Conservation (phyloP, 2,888 invertebrate species). For the Mantis religiosa region DNA sequence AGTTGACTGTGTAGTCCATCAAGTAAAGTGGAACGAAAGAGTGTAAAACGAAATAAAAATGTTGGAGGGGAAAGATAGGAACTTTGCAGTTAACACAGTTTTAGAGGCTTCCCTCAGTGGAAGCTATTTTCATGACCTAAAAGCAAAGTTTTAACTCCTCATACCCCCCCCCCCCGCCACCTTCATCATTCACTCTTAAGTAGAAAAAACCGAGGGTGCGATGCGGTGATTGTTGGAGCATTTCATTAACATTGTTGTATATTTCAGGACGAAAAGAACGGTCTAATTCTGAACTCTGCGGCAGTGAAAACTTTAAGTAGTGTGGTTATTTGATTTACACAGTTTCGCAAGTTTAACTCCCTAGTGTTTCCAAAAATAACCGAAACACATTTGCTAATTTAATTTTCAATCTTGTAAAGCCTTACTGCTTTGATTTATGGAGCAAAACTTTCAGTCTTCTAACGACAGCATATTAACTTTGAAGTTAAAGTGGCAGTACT, state of each 20-base stretch:
- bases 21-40: background rate
- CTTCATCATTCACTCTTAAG: background rate
- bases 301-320: background rate
- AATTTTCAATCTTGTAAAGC: background rate
- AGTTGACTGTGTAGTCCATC: background rate
- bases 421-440: background rate
- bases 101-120: background rate
- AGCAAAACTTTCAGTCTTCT: background rate
- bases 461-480: no score
- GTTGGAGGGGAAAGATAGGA: background rate
- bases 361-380: background rate
- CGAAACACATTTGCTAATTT: background rate
- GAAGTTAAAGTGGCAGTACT: no score
- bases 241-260: background rate
- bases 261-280: background rate
- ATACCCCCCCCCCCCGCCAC: no score
- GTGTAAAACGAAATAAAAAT: background rate
- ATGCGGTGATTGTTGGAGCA: background rate
- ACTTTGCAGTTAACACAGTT: conserved; percentile 4
- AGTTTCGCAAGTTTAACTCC: background rate
- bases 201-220: background rate
- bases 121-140: background rate
- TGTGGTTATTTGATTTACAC: background rate
- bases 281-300: background rate
- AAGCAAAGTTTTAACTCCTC: conserved; percentile 1